Evolutionary conservation across 1,140 invertebrate species (phyloP), one percentile per base, ranked within the genome.

Genomic region (Dendroctonus ponderosae): DNA sequence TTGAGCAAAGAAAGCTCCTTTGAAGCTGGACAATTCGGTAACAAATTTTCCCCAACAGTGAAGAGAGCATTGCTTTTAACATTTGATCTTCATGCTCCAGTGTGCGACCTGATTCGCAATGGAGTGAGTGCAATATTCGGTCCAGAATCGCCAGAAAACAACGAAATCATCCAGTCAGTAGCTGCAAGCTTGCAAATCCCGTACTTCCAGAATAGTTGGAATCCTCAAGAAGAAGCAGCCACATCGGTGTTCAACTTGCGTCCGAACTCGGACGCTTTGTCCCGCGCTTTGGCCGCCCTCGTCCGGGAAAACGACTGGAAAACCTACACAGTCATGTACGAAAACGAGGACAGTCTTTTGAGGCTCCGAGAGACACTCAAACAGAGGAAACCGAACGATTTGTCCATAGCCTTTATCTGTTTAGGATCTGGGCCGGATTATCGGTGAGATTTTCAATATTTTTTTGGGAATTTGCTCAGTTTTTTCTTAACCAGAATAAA

Each of bases 341-440:
- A 96, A 76, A 84, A 87, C 51, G 87, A 92, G 60, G 87, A 87
- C 49, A 83, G 91, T 76, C 79, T 97, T 3, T 85, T 92, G 50
- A 84, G 92, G 53, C 81, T 96, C 11, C 92, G 96, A 79, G 90
- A 91, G 72, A 83, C 94, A 5, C 77, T 97, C 2, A 91, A 92
- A 77, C 83, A 87, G 66, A 80, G 84, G 70, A 70, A 53, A 15
- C 80, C 84, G 42, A 71, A 26, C 7, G 77, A 84, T 77, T 73
- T 79, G 70, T 82, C 84, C 0, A 81, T 89, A 1, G 86, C 82
- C 0, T 79, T 89, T 12, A 81, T 82, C 43, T 85, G 87, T 72
- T 70, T 91, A 2, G 77, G 76, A 2, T 80, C 84, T n/a, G 86
- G 83, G 9, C 79, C 79, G 4, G 87, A 91, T 78, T 87, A 88